Conservation (phyloP, 2,113 vertebrate species). For the Promerops cafer region DNA sequence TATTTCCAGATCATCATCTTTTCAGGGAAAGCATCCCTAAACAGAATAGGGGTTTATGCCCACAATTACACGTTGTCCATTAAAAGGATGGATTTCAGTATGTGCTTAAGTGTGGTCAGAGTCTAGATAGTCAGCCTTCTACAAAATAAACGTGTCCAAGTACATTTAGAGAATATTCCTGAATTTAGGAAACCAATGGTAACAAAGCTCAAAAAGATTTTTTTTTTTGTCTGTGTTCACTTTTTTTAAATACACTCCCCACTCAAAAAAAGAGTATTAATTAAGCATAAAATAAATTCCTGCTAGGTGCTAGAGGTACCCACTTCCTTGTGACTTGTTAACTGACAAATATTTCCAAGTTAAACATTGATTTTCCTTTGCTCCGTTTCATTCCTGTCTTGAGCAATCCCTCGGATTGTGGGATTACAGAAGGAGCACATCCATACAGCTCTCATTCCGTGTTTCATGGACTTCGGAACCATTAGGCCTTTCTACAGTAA, state of each 20-base stretch:
- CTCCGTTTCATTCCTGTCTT: conserved; percentile 55
- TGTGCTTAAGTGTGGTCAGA: not conserved
- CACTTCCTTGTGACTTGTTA: conserved; percentile 63
- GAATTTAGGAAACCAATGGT: not conserved
- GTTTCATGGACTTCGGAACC: conserved; percentile 22
- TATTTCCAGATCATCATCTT: not conserved
- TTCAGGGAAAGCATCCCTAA: not conserved
- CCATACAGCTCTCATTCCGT: not conserved
- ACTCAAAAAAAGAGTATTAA: not conserved
- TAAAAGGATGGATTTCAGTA: not conserved
- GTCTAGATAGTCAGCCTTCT: not conserved
- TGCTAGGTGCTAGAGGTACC: not conserved
- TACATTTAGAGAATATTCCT: not conserved
- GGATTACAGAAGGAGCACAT: conserved; percentile 18
- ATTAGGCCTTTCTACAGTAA: not conserved
- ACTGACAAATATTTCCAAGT: conserved; percentile 73
- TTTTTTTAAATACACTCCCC: not conserved
- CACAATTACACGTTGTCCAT: not conserved
- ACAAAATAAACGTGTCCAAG: not conserved
- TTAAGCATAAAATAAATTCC: not conserved
- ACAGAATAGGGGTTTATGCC: not conserved
- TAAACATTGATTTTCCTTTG: conserved; percentile 75
- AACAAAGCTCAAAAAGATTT: not conserved
- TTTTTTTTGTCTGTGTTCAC: not conserved
- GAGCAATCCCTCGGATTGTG: conserved; percentile 8